phyloP scores from a whole-genome alignment of 2,797 vertebrate species.

The Meriones psammophilus region DNA sequence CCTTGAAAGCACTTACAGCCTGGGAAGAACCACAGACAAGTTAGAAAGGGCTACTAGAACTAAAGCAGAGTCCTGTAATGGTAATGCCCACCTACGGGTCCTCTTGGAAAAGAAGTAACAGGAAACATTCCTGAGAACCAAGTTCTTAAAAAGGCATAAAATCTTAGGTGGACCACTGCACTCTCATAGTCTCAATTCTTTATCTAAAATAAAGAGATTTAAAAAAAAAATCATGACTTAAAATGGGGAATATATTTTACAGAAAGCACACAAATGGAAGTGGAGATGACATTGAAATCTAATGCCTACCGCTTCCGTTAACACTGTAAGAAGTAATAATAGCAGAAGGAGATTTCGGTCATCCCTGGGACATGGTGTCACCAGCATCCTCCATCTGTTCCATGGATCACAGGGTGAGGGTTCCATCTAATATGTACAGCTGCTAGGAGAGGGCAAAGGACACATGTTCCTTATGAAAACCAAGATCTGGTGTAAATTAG shows the following conservation, averaged over 20 bases:
- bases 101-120: background rate
- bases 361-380: background rate
- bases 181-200: background rate
- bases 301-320: background rate
- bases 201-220: background rate
- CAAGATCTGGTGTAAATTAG: background rate
- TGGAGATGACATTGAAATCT: background rate
- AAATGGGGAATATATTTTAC: background rate
- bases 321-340: background rate
- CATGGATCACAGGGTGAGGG: background rate
- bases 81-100: background rate
- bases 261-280: background rate
- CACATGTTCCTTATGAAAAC: conserved; percentile 35
- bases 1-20: conserved; percentile 57
- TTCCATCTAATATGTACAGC: background rate
- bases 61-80: background rate
- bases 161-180: background rate
- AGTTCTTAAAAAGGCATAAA: background rate
- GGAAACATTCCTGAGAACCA: background rate
- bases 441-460: background rate
- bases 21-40: background rate
- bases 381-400: background rate
- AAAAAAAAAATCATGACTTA: background rate
- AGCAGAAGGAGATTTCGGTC: background rate
- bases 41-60: too few species aligned